These are phyloP conservation scores for Paragorgia papillata DNA, from an alignment of 92 coral and sea anemone species.

Conservation along the genomic window DNA sequence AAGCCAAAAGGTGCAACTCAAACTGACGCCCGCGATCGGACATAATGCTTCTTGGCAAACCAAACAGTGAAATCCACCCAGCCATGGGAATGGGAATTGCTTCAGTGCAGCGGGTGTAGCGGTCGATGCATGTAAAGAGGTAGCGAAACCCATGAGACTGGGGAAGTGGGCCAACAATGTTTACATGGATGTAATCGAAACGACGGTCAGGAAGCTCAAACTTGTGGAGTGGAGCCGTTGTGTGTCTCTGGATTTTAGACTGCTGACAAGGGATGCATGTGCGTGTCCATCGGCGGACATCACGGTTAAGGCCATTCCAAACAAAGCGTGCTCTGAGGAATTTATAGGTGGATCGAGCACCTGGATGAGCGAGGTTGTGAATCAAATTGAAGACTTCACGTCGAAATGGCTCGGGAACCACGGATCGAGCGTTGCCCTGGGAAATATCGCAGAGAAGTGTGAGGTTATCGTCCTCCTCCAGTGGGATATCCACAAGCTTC, in stretches of 20 bases:
- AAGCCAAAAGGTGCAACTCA: too few species aligned
- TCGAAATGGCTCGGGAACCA: constrained; percentile 9
- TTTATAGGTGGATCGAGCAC: constrained; percentile 2
- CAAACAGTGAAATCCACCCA: too few species aligned
- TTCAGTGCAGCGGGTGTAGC: neutral
- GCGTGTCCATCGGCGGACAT: constrained; percentile 1
- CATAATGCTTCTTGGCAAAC: too few species aligned
- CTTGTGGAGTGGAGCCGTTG: neutral
- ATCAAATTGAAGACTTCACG: constrained; percentile 11
- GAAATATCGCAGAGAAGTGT: neutral
- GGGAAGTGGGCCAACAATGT: too few species aligned
- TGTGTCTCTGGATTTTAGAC: constrained; percentile 13
- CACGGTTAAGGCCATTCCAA: constrained; percentile 23
- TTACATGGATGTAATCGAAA: too few species aligned
- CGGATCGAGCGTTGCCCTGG: neutral
- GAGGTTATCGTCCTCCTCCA: neutral
- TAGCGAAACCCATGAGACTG: too few species aligned
- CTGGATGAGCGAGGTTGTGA: constrained; percentile 18
- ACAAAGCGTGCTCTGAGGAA: constrained; percentile 6
- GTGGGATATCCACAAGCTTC: neutral
- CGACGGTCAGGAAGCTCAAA: too few species aligned
- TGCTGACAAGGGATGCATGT: constrained; percentile 13
- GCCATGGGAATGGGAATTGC: neutral
- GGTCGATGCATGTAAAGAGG: too few species aligned
- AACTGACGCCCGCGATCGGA: too few species aligned